Conservation (phyloP, 2,113 vertebrate genomes). For the Nerophis ophidion region DNA sequence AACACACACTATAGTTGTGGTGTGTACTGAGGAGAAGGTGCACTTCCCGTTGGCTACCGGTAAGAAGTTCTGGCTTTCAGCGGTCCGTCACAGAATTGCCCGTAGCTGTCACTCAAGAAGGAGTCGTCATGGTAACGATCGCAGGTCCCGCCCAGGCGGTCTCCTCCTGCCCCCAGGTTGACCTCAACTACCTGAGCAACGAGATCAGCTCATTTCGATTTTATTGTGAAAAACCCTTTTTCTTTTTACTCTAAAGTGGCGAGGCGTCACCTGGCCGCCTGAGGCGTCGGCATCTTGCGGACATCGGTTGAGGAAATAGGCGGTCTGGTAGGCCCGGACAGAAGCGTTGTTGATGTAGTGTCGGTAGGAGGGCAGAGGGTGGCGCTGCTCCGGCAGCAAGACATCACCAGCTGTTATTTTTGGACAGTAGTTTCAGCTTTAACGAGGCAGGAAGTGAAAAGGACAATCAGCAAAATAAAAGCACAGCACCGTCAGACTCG, state of each 20-base stretch:
- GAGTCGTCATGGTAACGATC: conserved; percentile 48
- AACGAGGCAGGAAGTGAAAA: neutral
- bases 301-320: conserved; percentile 88
- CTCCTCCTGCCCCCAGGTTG: conserved; percentile 55
- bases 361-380: conserved; percentile 89
- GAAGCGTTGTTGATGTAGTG: conserved; percentile 87
- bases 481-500: conserved; percentile 80
- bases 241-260: neutral
- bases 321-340: conserved; percentile 83
- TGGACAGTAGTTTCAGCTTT: neutral
- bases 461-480: neutral
- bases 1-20: neutral
- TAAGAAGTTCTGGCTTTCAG: conserved; percentile 56
- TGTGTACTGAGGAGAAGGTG: neutral
- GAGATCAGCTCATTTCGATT: too few species aligned
- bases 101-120: conserved; percentile 51
- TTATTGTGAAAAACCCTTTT: neutral
- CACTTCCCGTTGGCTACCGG: conserved; percentile 29
- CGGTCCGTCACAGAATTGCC: conserved; percentile 57
- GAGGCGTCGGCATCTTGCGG: conserved; percentile 71
- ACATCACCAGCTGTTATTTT: conserved; percentile 72
- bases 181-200: conserved; percentile 53
- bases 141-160: conserved; percentile 58
- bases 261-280: conserved; percentile 61
- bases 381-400: conserved; percentile 80